Base-by-base conservation (phyloP, 2,113 vertebrate species). In the Pseudois nayaur region DNA sequence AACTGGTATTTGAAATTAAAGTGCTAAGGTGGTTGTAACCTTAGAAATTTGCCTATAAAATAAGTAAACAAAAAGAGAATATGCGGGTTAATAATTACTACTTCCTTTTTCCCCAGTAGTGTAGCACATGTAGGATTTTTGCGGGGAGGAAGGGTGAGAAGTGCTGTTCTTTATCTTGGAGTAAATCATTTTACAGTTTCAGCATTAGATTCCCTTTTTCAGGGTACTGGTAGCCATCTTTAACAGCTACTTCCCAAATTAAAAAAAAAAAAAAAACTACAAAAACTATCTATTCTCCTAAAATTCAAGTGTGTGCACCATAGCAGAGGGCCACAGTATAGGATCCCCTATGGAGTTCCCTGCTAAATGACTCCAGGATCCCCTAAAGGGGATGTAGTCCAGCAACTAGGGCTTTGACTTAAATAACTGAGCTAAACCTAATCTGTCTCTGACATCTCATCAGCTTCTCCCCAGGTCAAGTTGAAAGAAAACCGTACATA, bases 1-100 rank as follows among this genome's bases (percentile, higher is more conserved):
- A 89, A 71, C n/a, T 97, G 50, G 27, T 93, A 78, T 92, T 96
- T 93, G 23, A 19, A 93, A 76, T 84, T 96, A 94, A 94, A 92
- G 59, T 94, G 36, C 76, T 85, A 88, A 87, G 45, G 81, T 96
- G 27, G 74, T 96, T 59, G 50, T 59, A 93, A 29, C 25, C 45
- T 62, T 74, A 88, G 25, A 90, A 87, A 91, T 71, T 88, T 97
- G 45, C 48, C 19, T 94, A 40, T 88, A 62, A 95, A 93, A 54
- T 94, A 93, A 91, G 55, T 93, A 81, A 85, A 82, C 89, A 52
- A 94, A 57, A 91, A 54, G 52, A 91, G 54, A 90, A 36, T 54
- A 87, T 92, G 15, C 10, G 74, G 9, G 50, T 79, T 96, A 93
- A 96, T 11, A 55, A 45, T 21, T 62, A 23, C 23, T 7, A 60